phyloP scores from a whole-genome alignment of 2,113 vertebrate genomes.

The Percopsis transmontana region DNA sequence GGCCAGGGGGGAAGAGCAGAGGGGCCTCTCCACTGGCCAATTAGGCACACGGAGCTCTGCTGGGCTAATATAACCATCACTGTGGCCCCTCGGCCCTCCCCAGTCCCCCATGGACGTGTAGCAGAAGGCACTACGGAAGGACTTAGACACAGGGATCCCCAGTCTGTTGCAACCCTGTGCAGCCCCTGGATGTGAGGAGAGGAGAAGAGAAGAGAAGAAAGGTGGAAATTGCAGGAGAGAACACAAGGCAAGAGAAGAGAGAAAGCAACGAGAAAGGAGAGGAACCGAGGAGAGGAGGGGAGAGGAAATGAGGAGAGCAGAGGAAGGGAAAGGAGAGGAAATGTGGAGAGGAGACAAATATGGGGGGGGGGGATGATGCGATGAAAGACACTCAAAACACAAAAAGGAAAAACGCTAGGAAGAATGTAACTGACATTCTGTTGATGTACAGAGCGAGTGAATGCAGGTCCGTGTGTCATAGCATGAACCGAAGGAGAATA shows the following conservation, averaged over 20 bases:
- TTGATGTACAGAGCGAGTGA: background rate
- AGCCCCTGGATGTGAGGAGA: conserved; percentile 14
- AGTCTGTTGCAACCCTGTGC: conserved; percentile 37
- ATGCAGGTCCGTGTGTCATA: background rate
- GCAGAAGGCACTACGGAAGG: conserved; percentile 38
- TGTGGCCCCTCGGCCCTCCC: conserved; percentile 56
- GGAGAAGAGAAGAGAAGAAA: background rate
- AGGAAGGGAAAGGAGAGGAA: background rate
- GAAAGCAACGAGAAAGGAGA: background rate
- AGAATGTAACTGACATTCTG: background rate
- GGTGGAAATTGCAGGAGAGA: background rate
- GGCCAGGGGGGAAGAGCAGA: conserved; percentile 64
- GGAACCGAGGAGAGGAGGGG: too few species aligned
- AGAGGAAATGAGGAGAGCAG: background rate
- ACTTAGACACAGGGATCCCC: conserved; percentile 46
- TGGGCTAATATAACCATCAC: conserved; percentile 74
- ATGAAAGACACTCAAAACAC: too few species aligned
- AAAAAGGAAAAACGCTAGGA: background rate
- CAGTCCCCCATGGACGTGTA: conserved; percentile 56
- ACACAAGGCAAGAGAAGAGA: background rate
- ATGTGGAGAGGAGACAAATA: background rate
- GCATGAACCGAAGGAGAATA: too few species aligned
- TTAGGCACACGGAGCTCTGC: conserved; percentile 64
- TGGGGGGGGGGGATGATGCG: background rate
- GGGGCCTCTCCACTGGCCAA: conserved; percentile 72